These are phyloP conservation scores for Altica lythri DNA, from an alignment of 2,888 invertebrate species.

Conservation along the genomic window DNA sequence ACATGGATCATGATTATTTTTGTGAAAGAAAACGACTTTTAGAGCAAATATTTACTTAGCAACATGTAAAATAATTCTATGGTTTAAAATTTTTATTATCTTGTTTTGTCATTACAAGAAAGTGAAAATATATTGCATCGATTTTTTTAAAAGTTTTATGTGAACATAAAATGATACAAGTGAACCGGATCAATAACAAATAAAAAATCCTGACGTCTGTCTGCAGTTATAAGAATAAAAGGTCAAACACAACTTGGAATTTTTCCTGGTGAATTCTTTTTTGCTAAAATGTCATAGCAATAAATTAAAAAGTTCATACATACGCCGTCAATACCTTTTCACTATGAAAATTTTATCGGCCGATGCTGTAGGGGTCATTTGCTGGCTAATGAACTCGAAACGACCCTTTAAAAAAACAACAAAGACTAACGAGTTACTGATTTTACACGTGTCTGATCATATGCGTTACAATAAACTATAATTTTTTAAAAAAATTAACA, in stretches of 20 bases:
- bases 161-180: too few species aligned
- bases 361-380: slow-evolving; percentile 42
- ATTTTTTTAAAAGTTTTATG: too few species aligned
- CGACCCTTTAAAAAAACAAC: slow-evolving; percentile 1
- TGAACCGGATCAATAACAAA: neutral
- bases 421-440: neutral
- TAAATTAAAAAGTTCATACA: slow-evolving; percentile 41
- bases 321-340: slow-evolving; percentile 33
- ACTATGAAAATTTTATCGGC: slow-evolving; percentile 32
- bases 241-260: slow-evolving; percentile 28
- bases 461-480: too few species aligned
- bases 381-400: slow-evolving; percentile 43
- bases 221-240: slow-evolving; percentile 22
- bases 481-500: too few species aligned
- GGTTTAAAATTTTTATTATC: too few species aligned
- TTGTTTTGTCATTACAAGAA: too few species aligned
- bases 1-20: too few species aligned
- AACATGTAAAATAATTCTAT: too few species aligned
- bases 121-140: too few species aligned
- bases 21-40: too few species aligned
- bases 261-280: slow-evolving; percentile 24
- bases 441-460: too few species aligned
- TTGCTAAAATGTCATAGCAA: slow-evolving; percentile 40
- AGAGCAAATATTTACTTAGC: too few species aligned
- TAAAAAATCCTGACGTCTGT: neutral